phyloP scores from a whole-genome alignment of 2,797 vertebrate species.

The Phalanger gymnotis region DNA sequence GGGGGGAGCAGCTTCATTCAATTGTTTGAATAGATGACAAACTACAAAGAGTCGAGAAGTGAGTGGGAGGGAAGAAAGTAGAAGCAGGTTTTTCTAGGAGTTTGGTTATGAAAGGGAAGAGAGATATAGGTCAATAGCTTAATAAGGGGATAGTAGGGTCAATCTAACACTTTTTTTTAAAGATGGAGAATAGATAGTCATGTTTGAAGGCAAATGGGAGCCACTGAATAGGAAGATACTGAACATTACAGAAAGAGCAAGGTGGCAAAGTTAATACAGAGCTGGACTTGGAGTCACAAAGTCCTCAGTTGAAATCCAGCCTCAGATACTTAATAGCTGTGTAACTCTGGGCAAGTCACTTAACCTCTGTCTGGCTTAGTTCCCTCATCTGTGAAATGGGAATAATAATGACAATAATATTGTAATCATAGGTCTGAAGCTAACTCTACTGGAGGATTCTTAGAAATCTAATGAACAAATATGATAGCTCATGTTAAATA shows the following conservation, averaged over 20 bases:
- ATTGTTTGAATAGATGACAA: neutral
- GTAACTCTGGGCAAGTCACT: neutral
- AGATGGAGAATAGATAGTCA: neutral
- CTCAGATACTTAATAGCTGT: neutral
- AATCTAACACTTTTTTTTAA: neutral
- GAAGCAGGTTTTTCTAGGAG: neutral
- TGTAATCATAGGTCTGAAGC: neutral
- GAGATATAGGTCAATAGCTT: too few relatives aligned
- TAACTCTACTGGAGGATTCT: neutral
- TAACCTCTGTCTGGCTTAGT: neutral
- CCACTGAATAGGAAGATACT: neutral
- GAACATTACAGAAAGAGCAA: neutral
- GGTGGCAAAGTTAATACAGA: neutral
- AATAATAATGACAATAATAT: neutral
- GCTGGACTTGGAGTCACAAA: neutral
- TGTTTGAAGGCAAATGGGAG: neutral
- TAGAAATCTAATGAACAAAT: neutral
- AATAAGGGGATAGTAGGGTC: neutral
- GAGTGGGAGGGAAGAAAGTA: neutral
- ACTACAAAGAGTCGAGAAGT: neutral
- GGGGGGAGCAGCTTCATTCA: neutral
- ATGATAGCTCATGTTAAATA: neutral
- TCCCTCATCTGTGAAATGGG: neutral
- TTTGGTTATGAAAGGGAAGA: neutral
- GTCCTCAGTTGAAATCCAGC: neutral